Evolutionary conservation across 2,888 invertebrate genomes (phyloP).

Genomic region (Unio pictorum): DNA sequence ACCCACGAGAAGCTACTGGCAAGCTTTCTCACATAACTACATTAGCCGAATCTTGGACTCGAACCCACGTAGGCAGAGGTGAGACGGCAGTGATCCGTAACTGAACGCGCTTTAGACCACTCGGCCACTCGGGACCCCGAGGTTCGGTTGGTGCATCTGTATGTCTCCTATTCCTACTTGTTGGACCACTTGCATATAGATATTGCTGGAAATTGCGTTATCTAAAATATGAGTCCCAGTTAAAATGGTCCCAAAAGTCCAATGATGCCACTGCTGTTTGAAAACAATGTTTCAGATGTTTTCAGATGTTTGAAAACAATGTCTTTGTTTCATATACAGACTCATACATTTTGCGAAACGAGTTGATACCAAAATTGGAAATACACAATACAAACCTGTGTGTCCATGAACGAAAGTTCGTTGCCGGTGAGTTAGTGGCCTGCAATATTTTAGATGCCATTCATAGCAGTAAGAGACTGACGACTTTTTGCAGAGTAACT

Average conservation of each 20-base stretch:
- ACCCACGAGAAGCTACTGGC: too few species aligned
- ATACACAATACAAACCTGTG: neutral
- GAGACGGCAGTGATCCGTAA: too few species aligned
- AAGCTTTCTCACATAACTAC: too few species aligned
- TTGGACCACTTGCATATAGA: neutral
- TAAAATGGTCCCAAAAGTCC: neutral
- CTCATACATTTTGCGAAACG: neutral
- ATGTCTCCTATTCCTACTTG: neutral
- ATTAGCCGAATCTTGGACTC: too few species aligned
- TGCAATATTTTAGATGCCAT: neutral
- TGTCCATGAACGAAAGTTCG: neutral
- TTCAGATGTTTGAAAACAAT: neutral
- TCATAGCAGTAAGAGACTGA: conserved; percentile 1
- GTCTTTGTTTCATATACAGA: neutral
- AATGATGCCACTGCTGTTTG: neutral
- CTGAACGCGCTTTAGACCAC: too few species aligned
- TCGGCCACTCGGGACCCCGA: too few species aligned
- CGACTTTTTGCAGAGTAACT: neutral
- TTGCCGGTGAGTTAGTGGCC: neutral
- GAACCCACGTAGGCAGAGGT: too few species aligned
- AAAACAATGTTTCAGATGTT: too few species aligned
- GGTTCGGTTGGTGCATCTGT: neutral
- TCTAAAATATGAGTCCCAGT: neutral
- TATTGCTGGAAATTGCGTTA: conserved; percentile 5
- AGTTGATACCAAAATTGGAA: neutral